phyloP scores from a whole-genome alignment of 2,888 invertebrate genomes.

The Drosophila seclusa region DNA sequence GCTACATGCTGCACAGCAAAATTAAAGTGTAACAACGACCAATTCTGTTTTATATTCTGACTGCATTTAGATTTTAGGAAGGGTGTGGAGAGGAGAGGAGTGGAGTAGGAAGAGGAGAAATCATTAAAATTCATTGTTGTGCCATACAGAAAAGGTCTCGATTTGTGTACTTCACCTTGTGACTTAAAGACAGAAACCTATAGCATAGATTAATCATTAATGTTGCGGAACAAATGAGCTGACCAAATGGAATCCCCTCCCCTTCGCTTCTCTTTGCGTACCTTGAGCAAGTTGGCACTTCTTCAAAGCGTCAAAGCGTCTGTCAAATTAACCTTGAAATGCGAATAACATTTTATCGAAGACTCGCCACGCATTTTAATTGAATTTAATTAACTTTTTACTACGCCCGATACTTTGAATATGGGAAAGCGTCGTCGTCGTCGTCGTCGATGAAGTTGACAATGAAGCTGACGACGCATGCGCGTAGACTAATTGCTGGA shows the following conservation, averaged over 20 bases:
- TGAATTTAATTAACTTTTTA: constrained; percentile 78
- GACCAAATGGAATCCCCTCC: constrained; percentile 16
- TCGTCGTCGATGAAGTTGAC: constrained; percentile 57
- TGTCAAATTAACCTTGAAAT: constrained; percentile 78
- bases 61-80: background rate
- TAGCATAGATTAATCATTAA: constrained; percentile 58
- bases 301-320: constrained; percentile 68
- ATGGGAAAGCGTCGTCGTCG: constrained; percentile 67
- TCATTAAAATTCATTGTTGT: constrained; percentile 36
- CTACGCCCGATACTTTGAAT: constrained; percentile 74
- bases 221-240: constrained; percentile 73
- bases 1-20: constrained; percentile 9
- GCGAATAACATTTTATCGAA: constrained; percentile 79
- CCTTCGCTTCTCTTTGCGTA: background rate
- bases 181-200: constrained; percentile 23
- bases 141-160: constrained; percentile 48
- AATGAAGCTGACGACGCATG: constrained; percentile 77
- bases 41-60: constrained; percentile 25
- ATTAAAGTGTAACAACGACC: background rate
- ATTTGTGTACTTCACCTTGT: constrained; percentile 58
- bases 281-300: constrained; percentile 63
- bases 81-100: background rate
- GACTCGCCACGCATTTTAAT: constrained; percentile 78
- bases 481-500: constrained; percentile 77
- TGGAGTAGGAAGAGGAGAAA: background rate